These are phyloP conservation scores for Rambutsinella grinnellia DNA, from an alignment of 2,888 invertebrate species.

Conservation along the genomic window DNA sequence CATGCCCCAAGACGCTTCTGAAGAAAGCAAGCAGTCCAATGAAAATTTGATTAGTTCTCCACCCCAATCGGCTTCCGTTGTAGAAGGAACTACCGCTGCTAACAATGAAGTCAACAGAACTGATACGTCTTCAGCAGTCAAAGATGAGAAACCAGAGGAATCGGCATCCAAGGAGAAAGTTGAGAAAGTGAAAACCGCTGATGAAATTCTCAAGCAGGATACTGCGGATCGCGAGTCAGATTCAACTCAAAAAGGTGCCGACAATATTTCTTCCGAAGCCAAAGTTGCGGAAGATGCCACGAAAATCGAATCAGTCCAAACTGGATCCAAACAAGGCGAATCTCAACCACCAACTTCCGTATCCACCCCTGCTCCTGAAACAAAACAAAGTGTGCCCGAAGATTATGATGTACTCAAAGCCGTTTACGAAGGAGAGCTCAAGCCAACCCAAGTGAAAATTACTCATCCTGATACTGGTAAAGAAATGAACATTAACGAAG, in stretches of 20 bases:
- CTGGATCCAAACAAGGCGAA: background rate
- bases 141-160: background rate
- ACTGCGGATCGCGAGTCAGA: background rate
- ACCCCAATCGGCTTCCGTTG: too few relatives aligned
- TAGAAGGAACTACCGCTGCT: too few relatives aligned
- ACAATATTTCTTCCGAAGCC: background rate
- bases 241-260: background rate
- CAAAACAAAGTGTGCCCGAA: constrained; percentile 72
- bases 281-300: constrained; percentile 10
- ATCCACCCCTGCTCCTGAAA: constrained; percentile 72
- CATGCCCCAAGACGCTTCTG: too few relatives aligned
- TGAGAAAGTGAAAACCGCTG: background rate
- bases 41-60: too few relatives aligned
- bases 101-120: too few relatives aligned
- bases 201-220: background rate
- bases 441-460: constrained; percentile 78
- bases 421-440: constrained; percentile 81
- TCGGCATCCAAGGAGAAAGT: background rate
- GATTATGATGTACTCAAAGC: constrained; percentile 73
- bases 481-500: constrained; percentile 79
- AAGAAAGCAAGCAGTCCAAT: too few relatives aligned
- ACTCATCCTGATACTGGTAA: constrained; percentile 79
- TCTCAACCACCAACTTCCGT: constrained; percentile 23
- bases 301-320: background rate
- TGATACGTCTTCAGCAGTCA: too few relatives aligned